Percentiles rank a stretch among this genome's conserved stretches.
Conservation (phyloP, 2,113 vertebrate species). For the Chinchilla lanigera region DNA sequence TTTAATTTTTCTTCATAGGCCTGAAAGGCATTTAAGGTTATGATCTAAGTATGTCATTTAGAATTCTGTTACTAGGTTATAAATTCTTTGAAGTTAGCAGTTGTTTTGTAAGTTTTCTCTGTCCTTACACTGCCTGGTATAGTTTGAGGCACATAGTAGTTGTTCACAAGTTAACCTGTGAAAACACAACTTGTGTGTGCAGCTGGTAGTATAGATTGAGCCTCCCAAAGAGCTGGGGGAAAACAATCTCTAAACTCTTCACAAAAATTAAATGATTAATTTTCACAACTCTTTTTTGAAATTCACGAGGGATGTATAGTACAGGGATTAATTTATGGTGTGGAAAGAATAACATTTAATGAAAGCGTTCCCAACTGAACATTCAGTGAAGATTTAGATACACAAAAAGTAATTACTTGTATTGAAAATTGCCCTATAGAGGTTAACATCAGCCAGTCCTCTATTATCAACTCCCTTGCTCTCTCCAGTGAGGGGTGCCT, state of each 20-base stretch:
- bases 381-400: conserved; percentile 61
- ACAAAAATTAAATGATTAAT: conserved; percentile 70
- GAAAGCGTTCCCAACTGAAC: conserved; percentile 61
- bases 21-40: not conserved
- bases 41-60: not conserved
- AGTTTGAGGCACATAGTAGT: not conserved
- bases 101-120: not conserved
- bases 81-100: not conserved
- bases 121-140: not conserved
- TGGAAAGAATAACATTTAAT: conserved; percentile 76
- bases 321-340: conserved; percentile 68
- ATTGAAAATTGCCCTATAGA: conserved; percentile 23
- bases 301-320: conserved; percentile 42
- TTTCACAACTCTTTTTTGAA: conserved; percentile 60
- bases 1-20: not conserved
- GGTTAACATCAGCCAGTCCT: not conserved
- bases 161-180: conserved; percentile 2
- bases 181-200: not conserved
- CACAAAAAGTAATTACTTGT: conserved; percentile 68
- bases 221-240: not conserved
- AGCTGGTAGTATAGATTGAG: not conserved
- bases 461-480: not conserved
- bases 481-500: not conserved
- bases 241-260: conserved; percentile 33
- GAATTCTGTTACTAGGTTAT: not conserved